Evolutionary conservation across 2,113 vertebrate species (phyloP), one percentile per base, ranked within the genome.

Genomic region (Leptobrachium leishanense): DNA sequence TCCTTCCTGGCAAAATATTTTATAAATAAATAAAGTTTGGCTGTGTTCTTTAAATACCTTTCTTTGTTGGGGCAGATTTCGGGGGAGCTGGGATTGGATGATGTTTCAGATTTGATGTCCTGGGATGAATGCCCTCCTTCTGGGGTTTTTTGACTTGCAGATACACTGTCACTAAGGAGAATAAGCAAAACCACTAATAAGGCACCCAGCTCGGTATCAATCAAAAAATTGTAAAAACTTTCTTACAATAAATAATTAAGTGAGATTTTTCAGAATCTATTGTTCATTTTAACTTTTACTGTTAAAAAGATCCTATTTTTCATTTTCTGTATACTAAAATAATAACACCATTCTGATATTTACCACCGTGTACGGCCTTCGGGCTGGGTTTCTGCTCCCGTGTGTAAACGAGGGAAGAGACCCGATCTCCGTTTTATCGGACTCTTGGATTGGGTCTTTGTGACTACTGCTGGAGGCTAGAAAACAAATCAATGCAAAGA

Each of bases 81-180:
- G 0, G 97, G 96, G 79, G 97, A 97, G 87, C 96, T 97, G 78
- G 96, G 96, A 85, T 97, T 98, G 68, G 96, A 96, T 0, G 91
- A 95, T 9, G 94, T 91, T 86, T 97, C 96, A 40, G 94, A 92
- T 86, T 90, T 96, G 74, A 93, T 90, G 78, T 98, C 96, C 86
- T 95, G 95, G 2, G 92, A 91, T 31, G 93, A 87, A 71, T 96
- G 95, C 75, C 90, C 91, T 10, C 92, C 82, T 66, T 98, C 97
- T 0, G 94, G 89, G 59, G 91, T 95, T 86, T 92, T 95, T 82
- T 95, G 95, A 62, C 92, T 90, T 79, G 92, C 91, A 43, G 93
- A 91, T 69, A 93, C 77, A 39, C 95, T 96, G 82, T 94, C 93
- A 0, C 93, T 94, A 62, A 43, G 76, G 75, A 46, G 31, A 40